These are phyloP conservation scores for Diceros bicornis DNA, from an alignment of 2,797 vertebrate species.

Conservation along the genomic window DNA sequence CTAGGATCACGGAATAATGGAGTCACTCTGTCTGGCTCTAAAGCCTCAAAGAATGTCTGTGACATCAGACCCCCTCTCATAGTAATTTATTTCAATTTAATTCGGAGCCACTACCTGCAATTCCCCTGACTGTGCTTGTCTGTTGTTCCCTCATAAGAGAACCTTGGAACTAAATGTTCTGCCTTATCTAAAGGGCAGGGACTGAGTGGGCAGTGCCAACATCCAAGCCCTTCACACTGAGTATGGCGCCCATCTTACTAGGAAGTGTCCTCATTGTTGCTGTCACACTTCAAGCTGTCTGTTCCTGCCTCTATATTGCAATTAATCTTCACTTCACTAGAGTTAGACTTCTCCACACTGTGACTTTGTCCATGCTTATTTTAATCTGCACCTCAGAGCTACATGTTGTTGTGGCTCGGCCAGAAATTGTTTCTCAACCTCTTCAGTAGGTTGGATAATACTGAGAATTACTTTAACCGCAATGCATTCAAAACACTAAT, in stretches of 20 bases:
- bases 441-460: not conserved
- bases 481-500: not conserved
- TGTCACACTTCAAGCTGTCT: not conserved
- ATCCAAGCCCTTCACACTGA: not conserved
- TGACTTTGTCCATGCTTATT: not conserved
- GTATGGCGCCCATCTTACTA: not conserved
- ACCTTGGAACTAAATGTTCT: not conserved
- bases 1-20: not conserved
- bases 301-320: not conserved
- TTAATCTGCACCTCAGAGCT: not conserved
- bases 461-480: not conserved
- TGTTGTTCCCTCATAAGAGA: not conserved
- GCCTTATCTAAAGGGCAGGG: not conserved
- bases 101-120: not conserved
- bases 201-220: not conserved
- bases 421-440: not conserved
- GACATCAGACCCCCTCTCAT: not conserved
- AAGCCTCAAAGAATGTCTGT: conserved; percentile 23
- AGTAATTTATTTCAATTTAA: not conserved
- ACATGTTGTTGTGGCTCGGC: not conserved
- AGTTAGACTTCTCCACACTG: not conserved
- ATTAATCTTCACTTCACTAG: not conserved
- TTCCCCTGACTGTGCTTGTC: not conserved
- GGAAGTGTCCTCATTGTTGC: not conserved
- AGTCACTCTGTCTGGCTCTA: not conserved